Evolutionary conservation across 1,140 invertebrate genomes (phyloP).

Genomic region (Drosophila persimilis): DNA sequence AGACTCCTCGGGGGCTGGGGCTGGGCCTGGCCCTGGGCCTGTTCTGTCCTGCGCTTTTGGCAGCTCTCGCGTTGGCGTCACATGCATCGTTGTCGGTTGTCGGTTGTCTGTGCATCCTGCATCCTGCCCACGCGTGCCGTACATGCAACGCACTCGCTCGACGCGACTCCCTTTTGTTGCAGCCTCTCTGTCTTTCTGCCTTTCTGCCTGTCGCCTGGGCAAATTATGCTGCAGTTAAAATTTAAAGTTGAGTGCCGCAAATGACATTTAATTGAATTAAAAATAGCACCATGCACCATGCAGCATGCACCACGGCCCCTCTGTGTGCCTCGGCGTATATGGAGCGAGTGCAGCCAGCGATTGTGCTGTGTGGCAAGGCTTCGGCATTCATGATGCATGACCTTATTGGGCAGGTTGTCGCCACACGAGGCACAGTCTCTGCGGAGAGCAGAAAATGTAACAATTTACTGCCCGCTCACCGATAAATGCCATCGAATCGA

Average conservation of each 20-base stretch:
- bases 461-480: slow-evolving; percentile 14
- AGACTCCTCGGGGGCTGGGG: neutral
- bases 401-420: slow-evolving; percentile 33
- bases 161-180: slow-evolving; percentile 33
- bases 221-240: slow-evolving; percentile 63
- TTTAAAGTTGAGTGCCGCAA: slow-evolving; percentile 64
- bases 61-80: slow-evolving; percentile 56
- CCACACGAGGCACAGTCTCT: slow-evolving; percentile 9
- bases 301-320: slow-evolving; percentile 15
- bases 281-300: slow-evolving; percentile 36
- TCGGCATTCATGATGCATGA: slow-evolving; percentile 27
- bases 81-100: slow-evolving; percentile 38
- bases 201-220: slow-evolving; percentile 15
- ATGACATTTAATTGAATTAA: slow-evolving; percentile 67
- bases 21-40: too few relatives aligned
- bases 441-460: slow-evolving; percentile 35
- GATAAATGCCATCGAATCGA: too few relatives aligned
- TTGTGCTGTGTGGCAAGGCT: slow-evolving; percentile 30
- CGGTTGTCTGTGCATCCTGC: slow-evolving; percentile 40
- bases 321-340: slow-evolving; percentile 10
- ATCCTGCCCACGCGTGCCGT: slow-evolving; percentile 59
- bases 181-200: slow-evolving; percentile 5
- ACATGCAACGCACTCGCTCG: slow-evolving; percentile 43
- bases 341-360: slow-evolving; percentile 23
- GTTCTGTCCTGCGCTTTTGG: slow-evolving; percentile 43